Evolutionary conservation across 2,797 vertebrate genomes (phyloP), one percentile per base, ranked within the genome.

Genomic region (Syndactyla subalaris): DNA sequence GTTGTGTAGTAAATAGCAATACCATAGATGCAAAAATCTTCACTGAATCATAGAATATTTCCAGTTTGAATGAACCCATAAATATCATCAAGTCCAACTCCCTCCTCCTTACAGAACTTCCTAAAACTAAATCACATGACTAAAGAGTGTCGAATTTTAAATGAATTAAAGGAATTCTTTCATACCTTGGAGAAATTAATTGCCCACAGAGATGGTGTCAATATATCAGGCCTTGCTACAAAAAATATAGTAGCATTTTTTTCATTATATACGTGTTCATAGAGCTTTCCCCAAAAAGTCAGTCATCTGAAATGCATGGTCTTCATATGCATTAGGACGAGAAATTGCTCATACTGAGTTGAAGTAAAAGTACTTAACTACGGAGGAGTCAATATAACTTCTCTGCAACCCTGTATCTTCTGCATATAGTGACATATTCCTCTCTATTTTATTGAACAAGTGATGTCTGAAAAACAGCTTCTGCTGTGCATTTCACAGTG

Each of bases 71-170:
- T 26, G 11, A 82, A 61, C 24, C 10, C 0, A 0, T 30, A 48
- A 30, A 48, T 6, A 32, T 45, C 38, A 65, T 24, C 23, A 71
- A 48, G 39, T n/a, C 11, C 57, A 59, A 4, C 68, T 54, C 30
- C 7, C 20, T 38, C 5, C 6, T 43, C 8, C 29, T 41, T 1
- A 0, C 16, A 54, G 23, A 7, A n/a, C 17, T 24, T 36, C 13
- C 20, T 54, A 27, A 38, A 72, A 66, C 29, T n/a, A 76, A 62
- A 34, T 20, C 14, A 29, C 51, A 29, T 27, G 11, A 41, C 3
- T 34, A 49, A 48, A 72, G 7, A 6, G 5, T 23, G 6, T 10
- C 54, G 22, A 41, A 29, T 48, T 36, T 78, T 89, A 43, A 63
- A 59, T 3, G 13, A 6, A 38, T 67, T 61, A 63, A 27, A 73